These are phyloP conservation scores for Chauna torquata DNA, from an alignment of 2,113 vertebrate species.

Conservation along the genomic window DNA sequence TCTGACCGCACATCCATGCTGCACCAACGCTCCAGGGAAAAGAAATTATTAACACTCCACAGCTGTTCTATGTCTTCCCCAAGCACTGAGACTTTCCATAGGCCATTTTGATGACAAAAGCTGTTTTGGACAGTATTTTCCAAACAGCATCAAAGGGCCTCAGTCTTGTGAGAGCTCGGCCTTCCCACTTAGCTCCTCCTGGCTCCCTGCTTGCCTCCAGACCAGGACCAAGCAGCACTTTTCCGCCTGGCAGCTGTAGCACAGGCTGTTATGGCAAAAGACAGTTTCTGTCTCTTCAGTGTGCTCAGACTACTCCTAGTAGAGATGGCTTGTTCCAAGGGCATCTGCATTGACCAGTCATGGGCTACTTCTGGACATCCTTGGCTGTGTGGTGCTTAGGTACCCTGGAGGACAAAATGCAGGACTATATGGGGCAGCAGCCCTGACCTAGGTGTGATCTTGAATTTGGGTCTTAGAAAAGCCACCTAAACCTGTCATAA, in stretches of 20 bases:
- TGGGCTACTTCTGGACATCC: neutral
- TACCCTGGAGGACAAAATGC: neutral
- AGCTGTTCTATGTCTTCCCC: neutral
- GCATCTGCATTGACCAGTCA: neutral
- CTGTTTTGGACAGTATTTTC: neutral
- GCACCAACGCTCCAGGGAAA: neutral
- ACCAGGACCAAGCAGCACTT: neutral
- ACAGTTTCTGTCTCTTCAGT: neutral
- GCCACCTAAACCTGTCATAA: accelerated
- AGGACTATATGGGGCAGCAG: neutral
- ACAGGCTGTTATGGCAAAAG: neutral
- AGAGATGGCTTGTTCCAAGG: neutral
- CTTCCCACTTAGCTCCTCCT: neutral
- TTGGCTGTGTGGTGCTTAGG: neutral
- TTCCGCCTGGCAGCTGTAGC: neutral
- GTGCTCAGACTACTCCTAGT: neutral
- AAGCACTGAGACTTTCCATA: neutral
- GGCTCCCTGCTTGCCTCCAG: neutral
- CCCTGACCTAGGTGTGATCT: neutral
- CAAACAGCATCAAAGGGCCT: too few relatives aligned
- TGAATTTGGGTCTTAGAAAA: neutral
- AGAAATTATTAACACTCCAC: neutral
- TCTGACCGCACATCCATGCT: accelerated
- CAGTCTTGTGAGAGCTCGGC: neutral
- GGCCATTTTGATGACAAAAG: neutral